Base-by-base conservation (phyloP, 2,797 vertebrate species). In the Phalloptychus januarius region DNA sequence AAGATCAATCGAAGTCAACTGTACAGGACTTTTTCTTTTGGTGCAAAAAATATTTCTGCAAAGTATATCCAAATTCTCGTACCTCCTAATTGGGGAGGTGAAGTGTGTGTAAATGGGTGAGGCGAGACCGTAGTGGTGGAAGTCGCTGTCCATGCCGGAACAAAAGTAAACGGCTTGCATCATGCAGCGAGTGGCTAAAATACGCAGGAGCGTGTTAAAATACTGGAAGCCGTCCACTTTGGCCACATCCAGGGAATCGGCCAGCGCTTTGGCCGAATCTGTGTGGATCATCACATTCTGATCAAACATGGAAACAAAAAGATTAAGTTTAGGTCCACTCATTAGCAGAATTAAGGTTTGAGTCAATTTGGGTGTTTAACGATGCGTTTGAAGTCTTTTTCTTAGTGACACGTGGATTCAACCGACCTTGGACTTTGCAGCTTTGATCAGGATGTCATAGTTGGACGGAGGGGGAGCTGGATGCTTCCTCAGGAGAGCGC, bases 161-260 rank as follows among this genome's bases (percentile, higher is more conserved):
- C 98, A 99, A 88, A 99, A 99, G 90, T 99, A 99, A 58, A 99
- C 96, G 0, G 98, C 98, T 90, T 99, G 98, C 98, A 99, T 99
- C 98, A 99, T 99, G 93, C 98, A 99, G 79, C 98, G 98, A 46
- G 98, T 99, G 79, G 98, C 91, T 88, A 99, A 89, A 93, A 99
- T 99, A 82, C 98, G 95, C 86, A 99, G 86, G 1, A 99, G 92
- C 0, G 97, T 99, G 86, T 99, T 99, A 42, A 99, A 95, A 87
- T 99, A 99, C 0, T 96, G 95, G 82, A 97, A 98, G 3, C 88
- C 75, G 2, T 95, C 91, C 76, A 95, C 95, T 75, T 94, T 96
- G 1, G 97, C 97, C 77, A 63, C 89, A 77, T 99, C 98, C 31
- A 99, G 93, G 12, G 97, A 98, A 81, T 98, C 97, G 0, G 98